Base-by-base conservation (phyloP, 2,113 vertebrate genomes). In the Oryzias woworae region DNA sequence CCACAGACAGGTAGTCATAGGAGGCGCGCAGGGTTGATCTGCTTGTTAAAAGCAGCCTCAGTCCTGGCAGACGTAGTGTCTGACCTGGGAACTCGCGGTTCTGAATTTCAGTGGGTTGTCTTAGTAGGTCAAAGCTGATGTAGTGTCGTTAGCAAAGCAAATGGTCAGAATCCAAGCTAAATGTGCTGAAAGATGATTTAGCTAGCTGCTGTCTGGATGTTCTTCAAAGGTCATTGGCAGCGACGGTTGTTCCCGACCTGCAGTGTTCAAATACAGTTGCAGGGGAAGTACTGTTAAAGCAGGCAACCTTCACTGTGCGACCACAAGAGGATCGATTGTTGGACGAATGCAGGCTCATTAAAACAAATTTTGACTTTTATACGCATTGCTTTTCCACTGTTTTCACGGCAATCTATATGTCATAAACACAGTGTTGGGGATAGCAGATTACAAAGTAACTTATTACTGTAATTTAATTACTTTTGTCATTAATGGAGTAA, bases 281-380 rank as follows among this genome's bases (percentile, higher is more conserved):
- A 93, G 93, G 94, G 91, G 94, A 95, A 95, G 83, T 94, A 95
- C 94, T 95, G 93, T 94, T 94, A 94, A 95, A 94, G 89, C 91
- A 92, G 90, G 86, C 87, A 92, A 92, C 91, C 91, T 85, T 88
- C 66, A 85, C 87, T 18, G 86, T 89, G 85, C 75, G 71, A 26
- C 26, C 3, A 51, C 73, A 26, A 15, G 15, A 26, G 0, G 45
- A 49, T 56, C n/a, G 1, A 80, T 59, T 80, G 64, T 0, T 5
- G 26, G 26, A 26, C 3, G 26, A 26, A 26, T 1, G 20, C 20
- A 20, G 20, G 20, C 20, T 20, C 20, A 20, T 20, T 20, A 20
- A 20, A 20, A 20, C 20, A 20, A 20, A 20, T 20, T 20, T 20
- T 20, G 20, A 20, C 20, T 20, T 20, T 20, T 20, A 20, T 20